phyloP scores from a whole-genome alignment of 2,888 invertebrate species.

The Melangyna quadrimaculata region DNA sequence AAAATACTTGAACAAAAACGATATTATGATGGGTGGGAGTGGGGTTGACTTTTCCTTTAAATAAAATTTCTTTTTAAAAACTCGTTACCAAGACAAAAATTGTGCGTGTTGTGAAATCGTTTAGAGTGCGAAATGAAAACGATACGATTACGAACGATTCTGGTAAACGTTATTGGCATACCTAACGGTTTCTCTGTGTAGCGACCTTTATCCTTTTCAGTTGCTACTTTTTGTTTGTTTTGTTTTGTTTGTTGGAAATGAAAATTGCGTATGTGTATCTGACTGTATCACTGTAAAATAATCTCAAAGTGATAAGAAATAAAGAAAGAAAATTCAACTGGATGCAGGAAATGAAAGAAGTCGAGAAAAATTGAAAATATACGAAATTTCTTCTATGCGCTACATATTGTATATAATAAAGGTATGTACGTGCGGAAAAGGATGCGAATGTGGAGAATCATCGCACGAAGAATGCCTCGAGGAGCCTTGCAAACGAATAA shows the following conservation, averaged over 20 bases:
- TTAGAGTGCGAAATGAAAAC: slow-evolving; percentile 24
- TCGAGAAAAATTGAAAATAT: background rate
- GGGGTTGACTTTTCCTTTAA: too few relatives aligned
- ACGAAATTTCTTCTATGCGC: background rate
- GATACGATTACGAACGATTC: slow-evolving; percentile 37
- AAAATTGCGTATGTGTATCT: background rate
- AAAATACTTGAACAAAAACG: slow-evolving; percentile 1
- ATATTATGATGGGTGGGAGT: background rate
- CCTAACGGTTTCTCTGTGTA: slow-evolving; percentile 12
- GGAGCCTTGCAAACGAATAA: slow-evolving; percentile 60
- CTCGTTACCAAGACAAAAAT: slow-evolving; percentile 16
- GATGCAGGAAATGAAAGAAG: slow-evolving; percentile 4
- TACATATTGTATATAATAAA: too few relatives aligned
- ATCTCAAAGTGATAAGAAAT: background rate
- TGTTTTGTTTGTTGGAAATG: background rate
- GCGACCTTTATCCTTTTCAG: slow-evolving; percentile 5
- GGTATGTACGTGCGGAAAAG: background rate
- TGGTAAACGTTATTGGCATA: slow-evolving; percentile 40
- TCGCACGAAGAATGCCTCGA: slow-evolving; percentile 27
- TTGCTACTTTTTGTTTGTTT: too few relatives aligned
- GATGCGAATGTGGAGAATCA: background rate
- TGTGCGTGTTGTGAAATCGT: background rate
- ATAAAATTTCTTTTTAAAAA: slow-evolving; percentile 7
- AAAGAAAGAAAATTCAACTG: background rate
- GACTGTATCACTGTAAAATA: slow-evolving; percentile 12